A percentile compares a stretch with the other conserved stretches of the same genome.
phyloP scores from a whole-genome alignment of 2,888 invertebrate species.

The Ypsolopha sequella region DNA sequence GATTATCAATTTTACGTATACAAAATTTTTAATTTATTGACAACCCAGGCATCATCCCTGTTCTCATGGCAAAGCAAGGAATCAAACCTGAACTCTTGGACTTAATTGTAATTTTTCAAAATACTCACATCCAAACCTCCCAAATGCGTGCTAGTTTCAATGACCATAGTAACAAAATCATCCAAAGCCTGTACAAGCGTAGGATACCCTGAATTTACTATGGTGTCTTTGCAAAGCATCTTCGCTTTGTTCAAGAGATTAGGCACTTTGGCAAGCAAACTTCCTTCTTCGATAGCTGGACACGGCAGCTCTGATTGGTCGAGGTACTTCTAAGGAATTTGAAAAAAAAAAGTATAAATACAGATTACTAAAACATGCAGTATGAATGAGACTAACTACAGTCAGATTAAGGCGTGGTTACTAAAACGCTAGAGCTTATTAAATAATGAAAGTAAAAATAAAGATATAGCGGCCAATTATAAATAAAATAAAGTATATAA shows the following conservation, averaged over 20 bases:
- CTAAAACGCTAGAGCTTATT: too few relatives aligned
- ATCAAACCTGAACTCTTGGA: neutral
- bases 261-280: constrained; percentile 43
- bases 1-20: too few relatives aligned
- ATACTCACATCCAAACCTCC: constrained; percentile 72
- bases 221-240: constrained; percentile 73
- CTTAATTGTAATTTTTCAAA: neutral
- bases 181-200: constrained; percentile 74
- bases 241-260: constrained; percentile 72
- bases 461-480: too few relatives aligned
- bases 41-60: too few relatives aligned
- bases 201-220: constrained; percentile 71
- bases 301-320: constrained; percentile 44
- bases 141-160: constrained; percentile 77
- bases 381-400: neutral
- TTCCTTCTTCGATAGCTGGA: constrained; percentile 27
- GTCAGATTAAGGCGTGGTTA: too few relatives aligned
- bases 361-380: neutral
- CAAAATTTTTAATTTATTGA: too few relatives aligned
- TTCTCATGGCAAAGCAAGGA: too few relatives aligned
- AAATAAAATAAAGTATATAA: too few relatives aligned
- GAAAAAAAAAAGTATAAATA: constrained; percentile 8
- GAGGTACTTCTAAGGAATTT: constrained; percentile 42
- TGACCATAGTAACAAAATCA: constrained; percentile 73
- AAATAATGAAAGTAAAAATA: too few relatives aligned